phyloP scores from a whole-genome alignment of 2,113 vertebrate species.

The Gorilla gorilla region DNA sequence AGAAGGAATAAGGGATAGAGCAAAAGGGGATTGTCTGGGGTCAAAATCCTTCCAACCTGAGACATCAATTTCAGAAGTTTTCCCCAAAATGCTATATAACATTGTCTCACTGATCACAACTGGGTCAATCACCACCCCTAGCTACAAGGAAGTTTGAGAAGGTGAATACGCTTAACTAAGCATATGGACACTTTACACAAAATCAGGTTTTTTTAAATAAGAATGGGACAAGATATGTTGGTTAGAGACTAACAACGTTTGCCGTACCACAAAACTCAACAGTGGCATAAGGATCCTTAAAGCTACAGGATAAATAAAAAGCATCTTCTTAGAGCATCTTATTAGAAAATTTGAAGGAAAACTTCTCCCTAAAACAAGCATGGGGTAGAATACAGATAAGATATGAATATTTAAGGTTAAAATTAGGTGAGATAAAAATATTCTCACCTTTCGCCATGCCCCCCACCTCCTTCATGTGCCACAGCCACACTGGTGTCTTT shows the following conservation, averaged over 20 bases:
- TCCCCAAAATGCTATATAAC: background rate
- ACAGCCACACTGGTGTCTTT: background rate
- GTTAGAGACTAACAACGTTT: constrained; percentile 20
- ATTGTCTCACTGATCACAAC: background rate
- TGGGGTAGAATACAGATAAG: background rate
- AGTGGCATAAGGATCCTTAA: background rate
- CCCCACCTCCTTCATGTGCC: background rate
- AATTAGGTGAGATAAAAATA: background rate
- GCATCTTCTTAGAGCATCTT: background rate
- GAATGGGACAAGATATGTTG: background rate
- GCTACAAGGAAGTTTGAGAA: background rate
- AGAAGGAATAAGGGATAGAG: background rate
- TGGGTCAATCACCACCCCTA: background rate
- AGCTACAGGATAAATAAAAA: background rate
- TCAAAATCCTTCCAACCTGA: background rate
- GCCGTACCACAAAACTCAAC: background rate
- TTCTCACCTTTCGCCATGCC: background rate
- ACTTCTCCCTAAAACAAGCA: background rate
- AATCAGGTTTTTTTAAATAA: background rate
- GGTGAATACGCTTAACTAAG: background rate
- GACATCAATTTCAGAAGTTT: background rate
- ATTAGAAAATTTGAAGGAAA: constrained; percentile 11
- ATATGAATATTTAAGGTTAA: background rate
- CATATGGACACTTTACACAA: background rate
- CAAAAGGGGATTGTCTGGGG: background rate